A percentile compares a stretch with the other conserved stretches of the same genome.
phyloP scores from a whole-genome alignment of 1,140 invertebrate genomes.

The Adelges cooleyi region DNA sequence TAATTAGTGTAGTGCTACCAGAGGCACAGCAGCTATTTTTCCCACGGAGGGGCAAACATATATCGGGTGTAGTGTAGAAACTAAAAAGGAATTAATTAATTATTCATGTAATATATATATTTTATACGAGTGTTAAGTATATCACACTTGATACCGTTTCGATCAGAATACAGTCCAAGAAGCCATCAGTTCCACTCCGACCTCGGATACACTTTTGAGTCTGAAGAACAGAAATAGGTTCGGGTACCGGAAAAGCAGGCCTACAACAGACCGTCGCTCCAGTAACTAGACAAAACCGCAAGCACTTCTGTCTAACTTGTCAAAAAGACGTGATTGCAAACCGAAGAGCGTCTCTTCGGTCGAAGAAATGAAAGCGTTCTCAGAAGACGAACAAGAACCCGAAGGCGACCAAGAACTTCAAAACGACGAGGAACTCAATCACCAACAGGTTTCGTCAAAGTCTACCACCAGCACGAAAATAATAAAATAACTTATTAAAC shows the following conservation, averaged over 20 bases:
- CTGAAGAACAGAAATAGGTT: slow-evolving; percentile 12
- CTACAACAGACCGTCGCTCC: background rate
- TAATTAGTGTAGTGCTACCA: too few relatives aligned
- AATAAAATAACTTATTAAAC: too few relatives aligned
- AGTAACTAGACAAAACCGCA: background rate
- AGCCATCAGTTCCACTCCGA: background rate
- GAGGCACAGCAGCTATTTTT: too few relatives aligned
- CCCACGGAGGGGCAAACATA: too few relatives aligned
- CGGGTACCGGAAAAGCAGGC: slow-evolving; percentile 11
- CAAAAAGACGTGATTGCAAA: slow-evolving; percentile 13
- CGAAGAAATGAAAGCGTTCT: background rate
- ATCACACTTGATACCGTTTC: too few relatives aligned
- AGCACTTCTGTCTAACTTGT: slow-evolving; percentile 1
- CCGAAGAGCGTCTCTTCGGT: background rate
- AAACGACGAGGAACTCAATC: background rate
- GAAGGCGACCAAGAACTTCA: background rate
- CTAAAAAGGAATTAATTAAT: too few relatives aligned
- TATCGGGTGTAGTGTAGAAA: too few relatives aligned
- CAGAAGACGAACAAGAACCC: background rate
- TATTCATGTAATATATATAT: too few relatives aligned
- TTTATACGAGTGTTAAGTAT: too few relatives aligned
- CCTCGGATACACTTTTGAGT: background rate
- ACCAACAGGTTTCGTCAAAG: background rate
- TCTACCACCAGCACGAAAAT: background rate
- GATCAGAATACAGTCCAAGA: background rate